Evolutionary conservation across 2,888 invertebrate genomes (phyloP).

Genomic region (Ochropleura plecta): DNA sequence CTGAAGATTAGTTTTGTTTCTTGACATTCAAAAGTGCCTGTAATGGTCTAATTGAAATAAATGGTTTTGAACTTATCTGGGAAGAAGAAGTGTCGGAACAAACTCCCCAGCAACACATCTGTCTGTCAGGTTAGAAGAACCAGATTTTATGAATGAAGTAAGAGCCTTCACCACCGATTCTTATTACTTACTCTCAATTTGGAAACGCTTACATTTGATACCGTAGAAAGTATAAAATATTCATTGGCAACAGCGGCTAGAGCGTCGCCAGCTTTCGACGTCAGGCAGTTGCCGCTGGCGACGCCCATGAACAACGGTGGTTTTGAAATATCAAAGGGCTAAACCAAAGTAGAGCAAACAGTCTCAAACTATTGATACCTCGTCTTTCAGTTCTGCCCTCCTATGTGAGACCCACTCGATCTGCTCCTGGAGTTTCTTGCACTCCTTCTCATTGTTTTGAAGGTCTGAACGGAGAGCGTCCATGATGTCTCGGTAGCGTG

Average conservation of each 20-base stretch:
- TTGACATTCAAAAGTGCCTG: no score
- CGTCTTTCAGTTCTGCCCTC: constrained; percentile 83
- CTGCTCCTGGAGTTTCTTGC: constrained; percentile 85
- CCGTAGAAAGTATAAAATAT: no score
- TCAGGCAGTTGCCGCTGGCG: not conserved
- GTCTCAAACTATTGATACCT: constrained; percentile 71
- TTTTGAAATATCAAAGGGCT: not conserved
- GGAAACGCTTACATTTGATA: not conserved
- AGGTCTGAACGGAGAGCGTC: constrained; percentile 81
- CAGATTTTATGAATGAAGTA: not conserved
- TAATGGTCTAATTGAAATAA: no score
- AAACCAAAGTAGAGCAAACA: not conserved
- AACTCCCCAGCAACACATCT: no score
- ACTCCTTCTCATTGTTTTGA: constrained; percentile 82
- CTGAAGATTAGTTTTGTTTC: no score
- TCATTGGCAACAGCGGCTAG: no score
- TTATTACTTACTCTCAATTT: not conserved
- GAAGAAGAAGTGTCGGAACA: no score
- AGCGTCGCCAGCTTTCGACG: no score
- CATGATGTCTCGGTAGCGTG: constrained; percentile 83
- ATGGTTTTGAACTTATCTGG: no score
- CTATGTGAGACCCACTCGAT: constrained; percentile 87
- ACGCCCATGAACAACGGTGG: not conserved
- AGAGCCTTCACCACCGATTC: not conserved
- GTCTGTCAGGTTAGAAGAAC: no score